Conservation (phyloP, 2,797 vertebrate species). For the Apodemus agrarius region DNA sequence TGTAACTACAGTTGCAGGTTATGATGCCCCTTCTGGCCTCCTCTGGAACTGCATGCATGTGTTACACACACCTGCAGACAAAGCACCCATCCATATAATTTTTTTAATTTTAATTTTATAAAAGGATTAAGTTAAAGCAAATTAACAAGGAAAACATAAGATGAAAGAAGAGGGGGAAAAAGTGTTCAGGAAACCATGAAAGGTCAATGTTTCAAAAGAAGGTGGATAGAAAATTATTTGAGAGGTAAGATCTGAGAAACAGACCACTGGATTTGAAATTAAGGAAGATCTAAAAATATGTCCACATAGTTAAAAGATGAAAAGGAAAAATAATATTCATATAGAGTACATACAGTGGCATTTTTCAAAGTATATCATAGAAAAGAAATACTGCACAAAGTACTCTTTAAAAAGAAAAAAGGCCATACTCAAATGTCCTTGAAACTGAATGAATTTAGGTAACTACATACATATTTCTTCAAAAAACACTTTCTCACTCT, state of each 20-base stretch:
- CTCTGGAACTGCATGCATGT: neutral
- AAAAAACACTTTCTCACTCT: neutral
- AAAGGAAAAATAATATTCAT: neutral
- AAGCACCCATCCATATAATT: neutral
- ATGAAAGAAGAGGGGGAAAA: neutral
- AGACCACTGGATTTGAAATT: neutral
- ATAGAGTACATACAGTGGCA: neutral
- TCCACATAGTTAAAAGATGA: neutral
- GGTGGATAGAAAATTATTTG: neutral
- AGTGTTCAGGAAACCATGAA: neutral
- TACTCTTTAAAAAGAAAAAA: neutral
- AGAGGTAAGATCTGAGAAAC: neutral
- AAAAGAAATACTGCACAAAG: neutral
- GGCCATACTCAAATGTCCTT: neutral
- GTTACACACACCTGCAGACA: neutral
- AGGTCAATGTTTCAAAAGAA: neutral
- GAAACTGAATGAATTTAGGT: neutral
- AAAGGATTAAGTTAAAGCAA: neutral
- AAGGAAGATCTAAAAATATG: neutral
- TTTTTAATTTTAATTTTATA: neutral
- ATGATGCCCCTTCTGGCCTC: neutral
- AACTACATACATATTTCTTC: neutral
- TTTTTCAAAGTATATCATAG: neutral
- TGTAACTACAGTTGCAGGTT: neutral
- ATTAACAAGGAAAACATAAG: neutral